A percentile compares a stretch with the other conserved stretches of the same genome.
phyloP scores from a whole-genome alignment of 2,113 vertebrate species.

The Recurvirostra avosetta region DNA sequence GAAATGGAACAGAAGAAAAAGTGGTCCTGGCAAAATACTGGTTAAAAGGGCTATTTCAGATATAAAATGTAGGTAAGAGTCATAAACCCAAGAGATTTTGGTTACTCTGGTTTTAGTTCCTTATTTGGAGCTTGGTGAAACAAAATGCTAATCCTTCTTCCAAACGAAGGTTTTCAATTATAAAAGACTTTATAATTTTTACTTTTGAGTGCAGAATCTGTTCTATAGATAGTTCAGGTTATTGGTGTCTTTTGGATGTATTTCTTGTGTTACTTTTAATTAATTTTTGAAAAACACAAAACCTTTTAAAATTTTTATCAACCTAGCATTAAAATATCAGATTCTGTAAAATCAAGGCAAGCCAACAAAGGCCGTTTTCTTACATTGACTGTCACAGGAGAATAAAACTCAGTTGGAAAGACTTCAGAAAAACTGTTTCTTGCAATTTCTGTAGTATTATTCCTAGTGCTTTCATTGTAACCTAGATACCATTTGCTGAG shows the following conservation, averaged over 20 bases:
- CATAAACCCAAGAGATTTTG: neutral
- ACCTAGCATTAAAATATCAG: neutral
- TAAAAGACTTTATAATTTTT: neutral
- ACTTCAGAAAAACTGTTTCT: neutral
- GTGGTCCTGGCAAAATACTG: neutral
- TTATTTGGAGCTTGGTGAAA: neutral
- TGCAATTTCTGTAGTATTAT: neutral
- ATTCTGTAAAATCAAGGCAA: neutral
- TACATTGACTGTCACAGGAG: neutral
- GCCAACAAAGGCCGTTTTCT: neutral
- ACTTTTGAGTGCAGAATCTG: neutral
- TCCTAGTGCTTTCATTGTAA: neutral
- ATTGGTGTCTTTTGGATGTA: neutral
- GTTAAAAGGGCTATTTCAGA: neutral
- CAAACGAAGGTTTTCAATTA: neutral
- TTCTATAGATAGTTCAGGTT: neutral
- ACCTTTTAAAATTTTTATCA: slow-evolving; percentile 5
- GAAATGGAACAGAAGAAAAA: neutral
- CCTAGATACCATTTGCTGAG: neutral
- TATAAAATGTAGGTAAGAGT: neutral
- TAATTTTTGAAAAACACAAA: neutral
- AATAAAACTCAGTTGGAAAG: slow-evolving; percentile 5
- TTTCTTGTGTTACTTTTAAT: neutral
- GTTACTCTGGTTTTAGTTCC: neutral
- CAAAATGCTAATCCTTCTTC: neutral